Percentiles rank a stretch among this genome's conserved stretches.
phyloP scores from a whole-genome alignment of 1,140 invertebrate species.

The Mycetomoellerius zeteki region DNA sequence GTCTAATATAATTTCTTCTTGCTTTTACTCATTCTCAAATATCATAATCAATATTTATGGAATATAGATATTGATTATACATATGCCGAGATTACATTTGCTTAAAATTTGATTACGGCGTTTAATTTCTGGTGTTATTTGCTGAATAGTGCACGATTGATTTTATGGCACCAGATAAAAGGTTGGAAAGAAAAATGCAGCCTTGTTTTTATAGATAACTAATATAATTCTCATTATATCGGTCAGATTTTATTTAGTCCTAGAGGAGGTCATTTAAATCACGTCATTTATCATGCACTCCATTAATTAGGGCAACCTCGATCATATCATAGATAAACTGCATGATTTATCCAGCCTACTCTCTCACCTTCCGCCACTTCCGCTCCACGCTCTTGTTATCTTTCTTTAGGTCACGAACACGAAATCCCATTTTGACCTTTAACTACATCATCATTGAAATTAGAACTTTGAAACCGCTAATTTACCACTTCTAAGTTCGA shows the following conservation, averaged over 20 bases:
- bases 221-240: background rate
- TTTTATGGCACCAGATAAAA: background rate
- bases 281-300: conserved; percentile 31
- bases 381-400: conserved; percentile 47
- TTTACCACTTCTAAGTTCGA: conserved; percentile 36
- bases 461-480: conserved; percentile 50
- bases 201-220: background rate
- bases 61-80: background rate
- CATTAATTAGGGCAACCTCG: conserved; percentile 59
- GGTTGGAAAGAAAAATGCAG: background rate
- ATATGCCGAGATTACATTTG: background rate
- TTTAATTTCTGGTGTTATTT: background rate
- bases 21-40: background rate
- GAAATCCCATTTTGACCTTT: conserved; percentile 53
- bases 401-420: conserved; percentile 35
- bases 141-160: background rate
- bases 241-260: conserved; percentile 23
- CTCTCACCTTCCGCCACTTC: conserved; percentile 48
- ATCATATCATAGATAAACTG: conserved; percentile 38
- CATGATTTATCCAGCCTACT: conserved; percentile 54
- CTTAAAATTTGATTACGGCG: background rate
- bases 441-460: background rate
- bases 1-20: background rate
- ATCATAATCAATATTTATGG: background rate
- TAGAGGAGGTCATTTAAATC: conserved; percentile 38